A percentile compares a stretch with the other conserved stretches of the same genome.
Evolutionary conservation across 1,140 invertebrate genomes (phyloP).

Genomic region (Orius laevigatus): DNA sequence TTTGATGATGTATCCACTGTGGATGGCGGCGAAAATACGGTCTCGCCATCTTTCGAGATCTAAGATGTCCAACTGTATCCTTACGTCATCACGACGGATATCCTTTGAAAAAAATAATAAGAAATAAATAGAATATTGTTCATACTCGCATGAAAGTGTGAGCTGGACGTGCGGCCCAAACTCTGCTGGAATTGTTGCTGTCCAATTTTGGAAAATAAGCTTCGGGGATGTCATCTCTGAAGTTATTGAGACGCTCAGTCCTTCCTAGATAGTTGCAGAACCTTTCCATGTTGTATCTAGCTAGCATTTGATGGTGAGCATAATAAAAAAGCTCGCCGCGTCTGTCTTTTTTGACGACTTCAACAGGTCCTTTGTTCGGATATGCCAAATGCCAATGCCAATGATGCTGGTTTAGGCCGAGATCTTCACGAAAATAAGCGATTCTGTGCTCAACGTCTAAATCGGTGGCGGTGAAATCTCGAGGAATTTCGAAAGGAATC

Average conservation of each 20-base stretch:
- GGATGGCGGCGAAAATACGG: constrained; percentile 55
- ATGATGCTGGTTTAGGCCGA: constrained; percentile 58
- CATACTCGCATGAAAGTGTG: constrained; percentile 32
- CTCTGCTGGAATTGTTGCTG: constrained; percentile 40
- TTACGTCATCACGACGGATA: constrained; percentile 45
- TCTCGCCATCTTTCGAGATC: constrained; percentile 58
- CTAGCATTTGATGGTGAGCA: constrained; percentile 58
- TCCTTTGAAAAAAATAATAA: constrained; percentile 27
- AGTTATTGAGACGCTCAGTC: constrained; percentile 38
- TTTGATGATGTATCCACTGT: constrained; percentile 39
- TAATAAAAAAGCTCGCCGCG: constrained; percentile 62
- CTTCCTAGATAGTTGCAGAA: constrained; percentile 41
- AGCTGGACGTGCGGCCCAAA: constrained; percentile 43
- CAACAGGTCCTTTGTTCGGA: constrained; percentile 24
- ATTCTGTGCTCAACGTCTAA: constrained; percentile 53
- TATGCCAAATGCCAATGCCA: constrained; percentile 49
- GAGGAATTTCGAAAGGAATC: constrained; percentile 46
- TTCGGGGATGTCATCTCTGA: constrained; percentile 42
- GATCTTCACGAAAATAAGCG: constrained; percentile 54
- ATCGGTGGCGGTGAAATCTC: constrained; percentile 54
- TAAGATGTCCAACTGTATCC: constrained; percentile 44
- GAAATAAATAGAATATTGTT: no score
- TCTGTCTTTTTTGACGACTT: constrained; percentile 47
- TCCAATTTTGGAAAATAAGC: constrained; percentile 59
- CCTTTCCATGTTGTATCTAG: constrained; percentile 53